Conservation (phyloP, 2,797 vertebrate species). For the Bradypodion ventrale region DNA sequence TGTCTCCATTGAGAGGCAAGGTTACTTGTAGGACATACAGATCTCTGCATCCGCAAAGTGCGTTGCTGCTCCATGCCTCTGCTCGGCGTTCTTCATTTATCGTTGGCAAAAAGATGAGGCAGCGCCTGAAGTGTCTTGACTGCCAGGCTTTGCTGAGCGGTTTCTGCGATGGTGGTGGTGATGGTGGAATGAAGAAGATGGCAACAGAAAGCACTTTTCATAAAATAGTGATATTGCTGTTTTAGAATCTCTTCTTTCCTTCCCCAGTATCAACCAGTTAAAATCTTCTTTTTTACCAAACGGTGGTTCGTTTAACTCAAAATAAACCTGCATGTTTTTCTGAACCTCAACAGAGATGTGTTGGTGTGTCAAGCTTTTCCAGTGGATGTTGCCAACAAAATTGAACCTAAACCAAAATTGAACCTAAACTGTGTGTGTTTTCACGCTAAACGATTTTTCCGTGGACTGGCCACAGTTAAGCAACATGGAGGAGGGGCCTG, state of each 20-base stretch:
- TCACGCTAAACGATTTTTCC: too few relatives aligned
- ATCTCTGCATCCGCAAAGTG: constrained; percentile 59
- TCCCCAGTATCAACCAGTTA: too few relatives aligned
- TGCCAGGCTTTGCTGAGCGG: neutral
- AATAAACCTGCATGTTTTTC: neutral
- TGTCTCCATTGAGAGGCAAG: constrained; percentile 53
- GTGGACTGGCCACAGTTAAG: too few relatives aligned
- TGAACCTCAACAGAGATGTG: neutral
- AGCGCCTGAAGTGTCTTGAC: neutral
- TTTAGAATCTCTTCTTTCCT: too few relatives aligned
- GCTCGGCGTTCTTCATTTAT: neutral
- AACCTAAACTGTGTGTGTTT: too few relatives aligned
- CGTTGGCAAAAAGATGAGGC: constrained; percentile 9
- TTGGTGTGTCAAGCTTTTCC: neutral
- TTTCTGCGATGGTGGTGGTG: neutral
- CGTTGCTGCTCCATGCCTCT: neutral
- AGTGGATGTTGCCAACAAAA: too few relatives aligned
- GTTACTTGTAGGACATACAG: constrained; percentile 63
- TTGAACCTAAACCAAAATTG: too few relatives aligned
- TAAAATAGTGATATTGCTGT: too few relatives aligned
- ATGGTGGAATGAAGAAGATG: neutral
- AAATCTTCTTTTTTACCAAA: neutral
- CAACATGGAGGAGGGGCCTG: too few relatives aligned
- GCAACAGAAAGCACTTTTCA: neutral
- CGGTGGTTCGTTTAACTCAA: neutral